Base-by-base conservation (phyloP, 2,888 invertebrate species). In the Hypsopygia costalis region DNA sequence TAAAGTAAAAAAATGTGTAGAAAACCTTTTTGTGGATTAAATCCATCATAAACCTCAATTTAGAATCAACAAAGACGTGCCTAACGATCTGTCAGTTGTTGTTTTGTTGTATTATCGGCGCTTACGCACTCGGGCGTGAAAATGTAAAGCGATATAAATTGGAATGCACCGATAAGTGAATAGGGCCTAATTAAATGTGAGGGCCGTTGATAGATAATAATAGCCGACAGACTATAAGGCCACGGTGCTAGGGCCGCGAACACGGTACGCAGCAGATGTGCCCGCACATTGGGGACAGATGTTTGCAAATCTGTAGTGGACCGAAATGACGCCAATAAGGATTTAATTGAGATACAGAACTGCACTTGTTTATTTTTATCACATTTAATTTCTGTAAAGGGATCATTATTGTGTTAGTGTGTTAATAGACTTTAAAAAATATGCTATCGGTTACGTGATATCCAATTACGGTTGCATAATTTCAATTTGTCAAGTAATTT, bases 141-240 rank as follows among this genome's bases (percentile, higher is more conserved):
- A 76, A 75, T 70, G 62, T 69, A 69, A 75, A 73, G 63, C 60
- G 76, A 81, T 81, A 66, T 62, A 61, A 79, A 77, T 73, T 62
- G 68, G 70, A 78, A 75, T 69, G 69, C 62, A 72, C 60, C 59
- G 78, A 80, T 81, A 81, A 79, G 65, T 82, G 81, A 86, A 85
- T 86, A 80, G 76, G 62, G 55, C 53, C 76, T 85, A 87, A 85
- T 87, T 86, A 86, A 73, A 73, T 58, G 57, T 56, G 64, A 73
- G 77, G 72, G 75, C 58, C 65, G 56, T 49, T 66, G 60, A 68
- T 69, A 74, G 73, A 79, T 72, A 70, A 71, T 62, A 69, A 69
- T 64, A 56, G 64, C 55, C 50, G 16, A 16, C 16, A 16, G 16
- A 54, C 47, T 58, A 59, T 64, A 59, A n/a, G 16, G 74, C 77